Base-by-base conservation (phyloP, 2,888 invertebrate genomes). In the Hydroisotoma schaefferi region DNA sequence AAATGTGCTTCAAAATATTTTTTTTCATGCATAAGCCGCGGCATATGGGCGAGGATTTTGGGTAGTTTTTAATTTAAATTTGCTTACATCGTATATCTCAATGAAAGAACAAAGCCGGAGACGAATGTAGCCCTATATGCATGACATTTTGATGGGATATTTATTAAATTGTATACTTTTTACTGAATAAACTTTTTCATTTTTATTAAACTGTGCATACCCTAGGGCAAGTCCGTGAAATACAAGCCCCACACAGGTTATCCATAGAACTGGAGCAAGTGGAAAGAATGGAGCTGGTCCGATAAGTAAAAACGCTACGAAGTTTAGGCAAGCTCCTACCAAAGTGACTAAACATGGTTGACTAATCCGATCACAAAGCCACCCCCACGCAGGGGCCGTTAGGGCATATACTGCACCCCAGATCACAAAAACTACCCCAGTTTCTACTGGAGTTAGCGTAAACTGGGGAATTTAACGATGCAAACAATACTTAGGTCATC, bases 151-250 rank as follows among this genome's bases (percentile, higher is more conserved):
- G n/a, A n/a, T n/a, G n/a, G n/a, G n/a, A n/a, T n/a, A n/a, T n/a
- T n/a, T n/a, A n/a, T n/a, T n/a, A n/a, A n/a, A n/a, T n/a, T n/a
- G n/a, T n/a, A n/a, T n/a, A n/a, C n/a, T n/a, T n/a, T n/a, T n/a
- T n/a, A n/a, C n/a, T n/a, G n/a, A n/a, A n/a, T n/a, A n/a, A n/a
- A n/a, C n/a, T n/a, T n/a, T n/a, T n/a, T n/a, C n/a, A n/a, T n/a
- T n/a, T n/a, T n/a, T n/a, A n/a, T n/a, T n/a, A n/a, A n/a, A n/a
- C n/a, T n/a, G n/a, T n/a, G n/a, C n/a, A n/a, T n/a, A n/a, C n/a
- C 89, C 87, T 75, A 91, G 86, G 15, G 91, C 91, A 15, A 92
- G 75, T 0, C 92, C 93, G 69, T 92, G 89, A 1, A 88, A 78
- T 8, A 90, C 81, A 53, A 92, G 77, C 0, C 88, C 88, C 1